Percentiles rank a stretch among this genome's conserved stretches.
Conservation (phyloP, 2,113 vertebrate species). For the Seriola quinqueradiata region DNA sequence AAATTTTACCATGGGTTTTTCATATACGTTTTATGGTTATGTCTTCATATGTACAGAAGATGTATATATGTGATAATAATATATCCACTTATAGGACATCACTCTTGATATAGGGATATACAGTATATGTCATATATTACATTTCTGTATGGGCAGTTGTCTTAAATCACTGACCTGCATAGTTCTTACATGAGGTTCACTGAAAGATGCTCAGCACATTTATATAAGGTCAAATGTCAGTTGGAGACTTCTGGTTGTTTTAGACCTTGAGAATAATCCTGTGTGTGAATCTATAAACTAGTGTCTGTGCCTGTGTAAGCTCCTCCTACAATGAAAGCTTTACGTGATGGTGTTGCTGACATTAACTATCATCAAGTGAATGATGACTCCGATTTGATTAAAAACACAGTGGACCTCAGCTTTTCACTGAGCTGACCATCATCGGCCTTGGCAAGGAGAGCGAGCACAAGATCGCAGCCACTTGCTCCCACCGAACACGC, state of each 20-base stretch:
- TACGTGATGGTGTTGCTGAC: too few species aligned
- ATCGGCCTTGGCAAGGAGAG: slow-evolving; percentile 53
- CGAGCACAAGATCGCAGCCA: slow-evolving; percentile 42
- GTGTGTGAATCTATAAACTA: slow-evolving; percentile 19
- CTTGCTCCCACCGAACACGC: slow-evolving; percentile 37
- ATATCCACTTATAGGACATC: too few species aligned
- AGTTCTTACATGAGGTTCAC: neutral
- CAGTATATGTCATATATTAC: too few species aligned
- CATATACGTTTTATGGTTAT: too few species aligned
- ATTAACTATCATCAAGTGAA: slow-evolving; percentile 50
- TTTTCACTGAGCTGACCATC: slow-evolving; percentile 69
- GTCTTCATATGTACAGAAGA: too few species aligned
- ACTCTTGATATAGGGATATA: too few species aligned
- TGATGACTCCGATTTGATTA: slow-evolving; percentile 48
- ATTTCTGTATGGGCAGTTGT: too few species aligned
- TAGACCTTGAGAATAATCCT: slow-evolving; percentile 5
- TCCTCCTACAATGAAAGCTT: neutral
- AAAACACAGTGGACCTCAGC: slow-evolving; percentile 54
- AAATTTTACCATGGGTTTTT: too few species aligned
- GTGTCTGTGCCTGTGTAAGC: slow-evolving; percentile 5
- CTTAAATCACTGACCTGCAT: too few species aligned
- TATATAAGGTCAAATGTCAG: slow-evolving; percentile 32
- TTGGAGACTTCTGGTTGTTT: slow-evolving; percentile 22
- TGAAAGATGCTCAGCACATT: slow-evolving; percentile 14
- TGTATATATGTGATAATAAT: too few species aligned